Base-by-base conservation (phyloP, 1,140 invertebrate genomes). In the Anoplophora glabripennis region DNA sequence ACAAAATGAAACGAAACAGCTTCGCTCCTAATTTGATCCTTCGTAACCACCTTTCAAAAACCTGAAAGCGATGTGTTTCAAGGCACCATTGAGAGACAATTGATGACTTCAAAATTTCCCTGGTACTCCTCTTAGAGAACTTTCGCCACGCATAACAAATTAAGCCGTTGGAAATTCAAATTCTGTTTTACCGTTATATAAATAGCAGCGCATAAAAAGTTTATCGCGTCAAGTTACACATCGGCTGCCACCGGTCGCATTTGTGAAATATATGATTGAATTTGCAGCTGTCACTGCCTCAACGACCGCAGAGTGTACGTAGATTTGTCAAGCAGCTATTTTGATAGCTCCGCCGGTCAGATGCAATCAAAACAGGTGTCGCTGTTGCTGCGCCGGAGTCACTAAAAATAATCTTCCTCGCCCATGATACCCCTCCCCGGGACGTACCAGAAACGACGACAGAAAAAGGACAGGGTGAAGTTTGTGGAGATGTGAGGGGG, bases 321-420 rank as follows among this genome's bases (percentile, higher is more conserved):
- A 8, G 17, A 21, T 28, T 46, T 18, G 15, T 41, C 7, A 44
- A 18, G 7, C 11, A 46, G 45, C 48, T 56, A 56, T 56, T 48
- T 57, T 57, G 47, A 57, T 57, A 57, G 40, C 46, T 49, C 49
- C 37, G 46, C 56, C 56, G 41, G 56, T 49, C 40, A 40, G 14
- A n/a, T 57, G 47, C 28, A 46, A 17, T 45, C 45, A 36, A 21
- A 57, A 57, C 44, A 57, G 45, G 55, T 49, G 55, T 49, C 44
- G 8, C n/a, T 37, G 21, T 28, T 28, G 21, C 21, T 28, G 21
- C 21, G 3, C 21, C 21, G 21, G 21, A 28, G 21, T 28, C 21
- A 28, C 21, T 28, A 28, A 28, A 28, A 28, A 28, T 28, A 28
- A 40, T 15, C 8, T 40, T 8, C 38, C 3, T 40, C 38, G 38